A percentile compares a stretch with the other conserved stretches of the same genome.
Evolutionary conservation across 2,797 vertebrate genomes (phyloP).

Genomic region (Chaunax sp.): DNA sequence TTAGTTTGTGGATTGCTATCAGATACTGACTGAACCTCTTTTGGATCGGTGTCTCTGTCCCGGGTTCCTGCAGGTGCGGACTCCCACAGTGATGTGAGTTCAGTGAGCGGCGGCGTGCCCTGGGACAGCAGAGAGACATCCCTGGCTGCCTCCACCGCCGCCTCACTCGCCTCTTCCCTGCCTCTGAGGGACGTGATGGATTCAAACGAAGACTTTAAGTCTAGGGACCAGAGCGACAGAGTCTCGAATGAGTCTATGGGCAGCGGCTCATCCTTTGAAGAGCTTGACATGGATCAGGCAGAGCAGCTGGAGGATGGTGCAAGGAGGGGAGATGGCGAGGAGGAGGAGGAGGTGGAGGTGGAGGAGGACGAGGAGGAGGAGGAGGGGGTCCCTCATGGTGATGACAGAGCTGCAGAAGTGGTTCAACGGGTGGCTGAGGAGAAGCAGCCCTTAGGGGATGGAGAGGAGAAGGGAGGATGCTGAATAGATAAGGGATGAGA

Average conservation of each 20-base stretch:
- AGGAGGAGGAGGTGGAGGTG: slow-evolving; percentile 19
- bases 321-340: slow-evolving; percentile 33
- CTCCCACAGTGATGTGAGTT: slow-evolving; percentile 88
- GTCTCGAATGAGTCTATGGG: slow-evolving; percentile 84
- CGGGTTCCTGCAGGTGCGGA: slow-evolving; percentile 78
- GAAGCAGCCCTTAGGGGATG: slow-evolving; percentile 77
- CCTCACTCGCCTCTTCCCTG: slow-evolving; percentile 77
- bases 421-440: slow-evolving; percentile 65
- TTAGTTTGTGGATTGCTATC: slow-evolving; percentile 8
- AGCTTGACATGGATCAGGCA: slow-evolving; percentile 92
- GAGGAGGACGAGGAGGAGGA: slow-evolving; percentile 17
- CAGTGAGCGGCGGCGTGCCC: slow-evolving; percentile 85
- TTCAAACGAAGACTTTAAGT: slow-evolving; percentile 80
- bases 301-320: slow-evolving; percentile 67
- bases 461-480: slow-evolving; percentile 79
- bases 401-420: slow-evolving; percentile 61
- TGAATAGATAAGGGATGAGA: slow-evolving; percentile 49
- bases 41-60: background rate
- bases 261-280: slow-evolving; percentile 97
- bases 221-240: slow-evolving; percentile 77
- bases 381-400: slow-evolving; percentile 63
- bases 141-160: slow-evolving; percentile 83
- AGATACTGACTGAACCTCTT: slow-evolving; percentile 2
- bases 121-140: slow-evolving; percentile 90
- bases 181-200: slow-evolving; percentile 77